Evolutionary conservation across 2,797 vertebrate genomes (phyloP).

Genomic region (Heliangelus exortis): DNA sequence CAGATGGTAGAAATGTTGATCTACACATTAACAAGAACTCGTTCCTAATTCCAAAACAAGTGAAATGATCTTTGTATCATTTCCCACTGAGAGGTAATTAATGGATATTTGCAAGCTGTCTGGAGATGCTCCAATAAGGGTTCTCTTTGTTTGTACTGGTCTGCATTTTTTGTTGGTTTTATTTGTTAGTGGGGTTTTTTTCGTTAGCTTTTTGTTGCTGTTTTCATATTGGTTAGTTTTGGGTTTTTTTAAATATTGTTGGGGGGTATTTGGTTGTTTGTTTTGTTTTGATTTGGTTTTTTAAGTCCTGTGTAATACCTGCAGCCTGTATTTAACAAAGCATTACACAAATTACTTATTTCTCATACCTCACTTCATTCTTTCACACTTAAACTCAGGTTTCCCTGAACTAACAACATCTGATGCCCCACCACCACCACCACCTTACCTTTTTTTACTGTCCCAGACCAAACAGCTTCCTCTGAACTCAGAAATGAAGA

Average conservation of each 20-base stretch:
- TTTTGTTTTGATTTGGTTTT: background rate
- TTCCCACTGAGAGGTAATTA: slow-evolving; percentile 52
- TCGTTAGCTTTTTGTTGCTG: no score
- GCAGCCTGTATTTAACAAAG: background rate
- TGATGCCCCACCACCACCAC: background rate
- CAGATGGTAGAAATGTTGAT: slow-evolving; percentile 28
- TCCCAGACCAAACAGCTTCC: background rate
- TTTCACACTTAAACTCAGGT: background rate
- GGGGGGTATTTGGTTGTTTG: background rate
- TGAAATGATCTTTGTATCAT: slow-evolving; percentile 34
- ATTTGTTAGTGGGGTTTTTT: no score
- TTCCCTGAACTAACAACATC: background rate
- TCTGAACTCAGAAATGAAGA: background rate
- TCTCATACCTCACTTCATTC: background rate
- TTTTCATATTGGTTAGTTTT: background rate
- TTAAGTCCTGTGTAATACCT: background rate
- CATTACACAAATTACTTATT: background rate
- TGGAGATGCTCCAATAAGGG: background rate
- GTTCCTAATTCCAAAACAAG: slow-evolving; percentile 41
- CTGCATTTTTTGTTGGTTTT: no score
- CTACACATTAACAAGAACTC: slow-evolving; percentile 11
- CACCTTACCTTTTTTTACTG: background rate
- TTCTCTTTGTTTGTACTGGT: background rate
- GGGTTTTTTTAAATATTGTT: background rate
- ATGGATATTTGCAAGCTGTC: slow-evolving; percentile 44